Base-by-base conservation (phyloP, 2,113 vertebrate species). In the Coryphaenoides rupestris region DNA sequence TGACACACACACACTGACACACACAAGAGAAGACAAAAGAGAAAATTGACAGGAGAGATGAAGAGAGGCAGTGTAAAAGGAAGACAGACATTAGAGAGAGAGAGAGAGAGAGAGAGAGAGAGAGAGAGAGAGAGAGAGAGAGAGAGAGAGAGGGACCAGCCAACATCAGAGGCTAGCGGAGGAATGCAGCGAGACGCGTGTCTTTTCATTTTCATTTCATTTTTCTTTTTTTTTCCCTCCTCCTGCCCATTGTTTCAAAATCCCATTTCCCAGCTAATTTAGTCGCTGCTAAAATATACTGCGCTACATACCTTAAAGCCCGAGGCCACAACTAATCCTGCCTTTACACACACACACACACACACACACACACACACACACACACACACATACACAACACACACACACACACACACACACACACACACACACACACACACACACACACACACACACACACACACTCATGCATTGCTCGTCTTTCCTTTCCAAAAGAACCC, bases 211-310 rank as follows among this genome's bases (percentile, higher is more conserved):
- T 77, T 49, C 47, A 15, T 33, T 49, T 49, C 47, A 16, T 1
- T 49, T 16, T 14, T 49, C 1, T 49, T 49, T 49, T 49, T 49
- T 49, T 45, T 5, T 45, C 40, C 40, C 13, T 45, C 68, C 81
- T 84, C 83, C 28, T 71, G 80, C 76, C 85, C 84, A 87, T 88
- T 88, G 87, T 88, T 78, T 88, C 82, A 89, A 86, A 88, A 88
- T 88, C 84, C 82, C 83, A 89, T 89, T 89, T 87, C 83, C 83
- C 72, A 84, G 84, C 82, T 88, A 87, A 88, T 88, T 89, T 88
- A 88, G 86, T 86, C 82, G 83, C 82, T 81, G 81, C 87, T 87
- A 88, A 86, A 89, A 89, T 84, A 88, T 81, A 84, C 84, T 80
- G 81, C 74, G 84, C 83, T 86, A 82, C 79, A 84, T 87, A 89